A percentile compares a stretch with the other conserved stretches of the same genome.
Evolutionary conservation across 2,797 vertebrate genomes (phyloP).

Genomic region (Melanogrammus aeglefinus): DNA sequence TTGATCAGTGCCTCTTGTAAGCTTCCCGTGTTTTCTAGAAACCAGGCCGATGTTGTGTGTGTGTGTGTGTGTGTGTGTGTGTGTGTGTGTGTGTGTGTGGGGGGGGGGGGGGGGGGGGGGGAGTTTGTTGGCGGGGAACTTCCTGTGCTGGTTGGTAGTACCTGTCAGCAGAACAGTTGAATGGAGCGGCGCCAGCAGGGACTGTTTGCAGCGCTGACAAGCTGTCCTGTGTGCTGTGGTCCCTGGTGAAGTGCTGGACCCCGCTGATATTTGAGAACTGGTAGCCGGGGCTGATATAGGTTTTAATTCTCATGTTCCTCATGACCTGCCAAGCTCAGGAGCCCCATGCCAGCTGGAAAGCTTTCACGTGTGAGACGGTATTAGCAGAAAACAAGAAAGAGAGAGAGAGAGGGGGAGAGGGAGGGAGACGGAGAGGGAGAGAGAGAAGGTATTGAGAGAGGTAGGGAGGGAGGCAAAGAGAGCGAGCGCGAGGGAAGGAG

Average conservation of each 20-base stretch:
- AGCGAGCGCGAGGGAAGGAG: too few species aligned
- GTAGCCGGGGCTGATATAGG: constrained; percentile 75
- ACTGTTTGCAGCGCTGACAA: constrained; percentile 69
- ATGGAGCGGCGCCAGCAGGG: constrained; percentile 66
- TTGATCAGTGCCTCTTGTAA: too few species aligned
- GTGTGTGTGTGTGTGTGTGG: neutral
- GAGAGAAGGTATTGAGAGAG: neutral
- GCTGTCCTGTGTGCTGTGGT: constrained; percentile 60
- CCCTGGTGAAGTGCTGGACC: constrained; percentile 80
- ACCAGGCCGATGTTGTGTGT: neutral
- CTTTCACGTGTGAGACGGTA: constrained; percentile 64
- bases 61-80: neutral
- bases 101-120: too few species aligned
- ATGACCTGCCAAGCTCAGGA: constrained; percentile 75
- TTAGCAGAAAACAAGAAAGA: constrained; percentile 44
- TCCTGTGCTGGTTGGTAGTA: constrained; percentile 44
- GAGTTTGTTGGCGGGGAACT: constrained; percentile 39
- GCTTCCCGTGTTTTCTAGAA: neutral
- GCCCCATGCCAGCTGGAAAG: constrained; percentile 80
- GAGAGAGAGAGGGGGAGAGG: neutral
- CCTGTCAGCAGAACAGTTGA: constrained; percentile 53
- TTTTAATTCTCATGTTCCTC: constrained; percentile 78
- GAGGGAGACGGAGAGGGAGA: neutral
- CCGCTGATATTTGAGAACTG: constrained; percentile 80
- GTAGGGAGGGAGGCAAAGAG: too few species aligned